Conservation (phyloP, 2,797 vertebrate species). For the Gambelia wislizenii region DNA sequence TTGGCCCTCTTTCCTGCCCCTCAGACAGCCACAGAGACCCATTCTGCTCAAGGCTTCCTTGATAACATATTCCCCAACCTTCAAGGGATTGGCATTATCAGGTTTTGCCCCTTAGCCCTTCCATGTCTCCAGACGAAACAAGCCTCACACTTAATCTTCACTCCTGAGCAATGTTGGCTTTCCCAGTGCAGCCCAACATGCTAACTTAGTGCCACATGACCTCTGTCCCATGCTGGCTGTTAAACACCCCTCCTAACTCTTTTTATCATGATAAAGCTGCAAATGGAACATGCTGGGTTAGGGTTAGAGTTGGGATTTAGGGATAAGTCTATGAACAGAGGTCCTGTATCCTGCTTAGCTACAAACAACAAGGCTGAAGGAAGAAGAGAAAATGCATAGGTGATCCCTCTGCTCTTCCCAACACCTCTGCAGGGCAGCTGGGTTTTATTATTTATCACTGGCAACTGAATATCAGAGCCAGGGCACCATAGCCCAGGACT, state of each 20-base stretch:
- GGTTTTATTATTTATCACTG: background rate
- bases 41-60: slow-evolving; percentile 1
- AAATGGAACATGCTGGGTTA: too few relatives aligned
- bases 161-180: background rate
- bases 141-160: background rate
- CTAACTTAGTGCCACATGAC: background rate
- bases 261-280: too few relatives aligned
- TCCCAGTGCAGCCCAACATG: background rate
- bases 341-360: background rate
- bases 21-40: background rate
- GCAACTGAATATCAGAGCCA: background rate
- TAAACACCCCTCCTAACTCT: background rate
- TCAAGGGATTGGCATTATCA: background rate
- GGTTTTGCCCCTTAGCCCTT: background rate
- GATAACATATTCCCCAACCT: background rate
- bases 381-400: background rate
- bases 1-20: too few relatives aligned
- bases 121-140: background rate
- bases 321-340: too few relatives aligned
- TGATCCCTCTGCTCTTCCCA: background rate
- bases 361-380: background rate
- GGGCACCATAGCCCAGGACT: too few relatives aligned
- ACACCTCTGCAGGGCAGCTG: background rate
- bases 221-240: background rate
- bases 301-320: background rate